phyloP scores from a whole-genome alignment of 1,140 invertebrate species.

The Pachypeltis micranthus region DNA sequence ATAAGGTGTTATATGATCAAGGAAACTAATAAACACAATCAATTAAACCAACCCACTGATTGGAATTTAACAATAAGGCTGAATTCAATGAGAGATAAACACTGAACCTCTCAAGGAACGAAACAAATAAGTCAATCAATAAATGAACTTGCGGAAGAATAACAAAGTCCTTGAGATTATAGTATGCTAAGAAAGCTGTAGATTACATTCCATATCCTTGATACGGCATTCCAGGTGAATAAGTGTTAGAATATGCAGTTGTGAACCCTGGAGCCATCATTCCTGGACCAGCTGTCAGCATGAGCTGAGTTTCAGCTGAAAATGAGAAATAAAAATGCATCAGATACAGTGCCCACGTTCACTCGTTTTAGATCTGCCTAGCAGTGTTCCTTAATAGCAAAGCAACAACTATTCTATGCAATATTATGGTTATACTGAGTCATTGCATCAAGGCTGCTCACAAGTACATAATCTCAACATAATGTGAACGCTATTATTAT shows the following conservation, averaged over 20 bases:
- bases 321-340: constrained; percentile 10
- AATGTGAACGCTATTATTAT: no score
- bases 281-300: constrained; percentile 84
- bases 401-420: background rate
- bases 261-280: constrained; percentile 50
- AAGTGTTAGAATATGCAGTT: constrained; percentile 39
- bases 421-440: no score
- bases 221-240: constrained; percentile 46
- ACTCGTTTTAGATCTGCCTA: background rate
- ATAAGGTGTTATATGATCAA: no score
- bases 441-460: no score
- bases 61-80: no score
- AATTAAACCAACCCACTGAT: no score
- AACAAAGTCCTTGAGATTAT: background rate
- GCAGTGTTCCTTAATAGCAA: background rate
- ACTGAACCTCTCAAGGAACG: background rate
- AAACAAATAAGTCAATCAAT: background rate
- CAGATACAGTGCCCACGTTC: background rate
- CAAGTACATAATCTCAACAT: no score
- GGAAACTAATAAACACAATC: no score
- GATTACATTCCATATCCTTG: constrained; percentile 55
- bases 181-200: background rate
- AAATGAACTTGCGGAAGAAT: background rate
- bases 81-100: no score
- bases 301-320: constrained; percentile 78